Evolutionary conservation across 2,113 vertebrate genomes (phyloP).

Genomic region (Rutilus rutilus): DNA sequence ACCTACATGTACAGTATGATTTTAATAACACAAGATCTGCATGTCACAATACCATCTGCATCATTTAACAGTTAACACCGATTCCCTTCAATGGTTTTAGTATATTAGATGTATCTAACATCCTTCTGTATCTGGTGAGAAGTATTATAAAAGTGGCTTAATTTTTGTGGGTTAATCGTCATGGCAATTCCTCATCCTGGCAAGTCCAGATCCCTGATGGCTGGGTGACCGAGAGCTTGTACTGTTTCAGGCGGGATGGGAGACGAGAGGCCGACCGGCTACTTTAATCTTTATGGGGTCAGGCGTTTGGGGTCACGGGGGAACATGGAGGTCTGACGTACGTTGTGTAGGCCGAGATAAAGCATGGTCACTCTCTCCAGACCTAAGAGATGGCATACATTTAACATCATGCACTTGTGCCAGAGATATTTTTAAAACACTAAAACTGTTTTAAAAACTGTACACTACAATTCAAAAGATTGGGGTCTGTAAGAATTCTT

Average conservation of each 20-base stretch:
- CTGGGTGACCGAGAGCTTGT: slow-evolving; percentile 25
- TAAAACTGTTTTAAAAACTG: not conserved
- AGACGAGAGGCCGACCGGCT: not conserved
- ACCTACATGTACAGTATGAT: not conserved
- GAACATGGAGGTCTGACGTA: slow-evolving; percentile 99
- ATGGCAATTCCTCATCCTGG: slow-evolving; percentile 56
- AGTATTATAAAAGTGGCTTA: slow-evolving; percentile 37
- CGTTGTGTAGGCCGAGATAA: slow-evolving; percentile 93
- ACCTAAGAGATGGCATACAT: slow-evolving; percentile 72
- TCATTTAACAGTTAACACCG: slow-evolving; percentile 23
- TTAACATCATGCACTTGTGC: not conserved
- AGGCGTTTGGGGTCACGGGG: slow-evolving; percentile 96
- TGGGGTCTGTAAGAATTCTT: not conserved
- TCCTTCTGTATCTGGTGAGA: not conserved
- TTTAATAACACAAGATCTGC: not conserved
- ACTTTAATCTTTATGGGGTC: slow-evolving; percentile 81
- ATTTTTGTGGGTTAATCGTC: slow-evolving; percentile 49
- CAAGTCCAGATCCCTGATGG: not conserved
- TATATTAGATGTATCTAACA: slow-evolving; percentile 41
- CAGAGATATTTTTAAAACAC: not conserved
- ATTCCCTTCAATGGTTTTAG: slow-evolving; percentile 37
- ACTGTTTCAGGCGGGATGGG: slow-evolving; percentile 10
- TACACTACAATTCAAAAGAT: not conserved
- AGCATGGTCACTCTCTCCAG: slow-evolving; percentile 98
- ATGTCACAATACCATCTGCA: not conserved